Evolutionary conservation across 2,888 invertebrate species (phyloP), one percentile per base, ranked within the genome.

Genomic region (Caenorhabditis japonica): DNA sequence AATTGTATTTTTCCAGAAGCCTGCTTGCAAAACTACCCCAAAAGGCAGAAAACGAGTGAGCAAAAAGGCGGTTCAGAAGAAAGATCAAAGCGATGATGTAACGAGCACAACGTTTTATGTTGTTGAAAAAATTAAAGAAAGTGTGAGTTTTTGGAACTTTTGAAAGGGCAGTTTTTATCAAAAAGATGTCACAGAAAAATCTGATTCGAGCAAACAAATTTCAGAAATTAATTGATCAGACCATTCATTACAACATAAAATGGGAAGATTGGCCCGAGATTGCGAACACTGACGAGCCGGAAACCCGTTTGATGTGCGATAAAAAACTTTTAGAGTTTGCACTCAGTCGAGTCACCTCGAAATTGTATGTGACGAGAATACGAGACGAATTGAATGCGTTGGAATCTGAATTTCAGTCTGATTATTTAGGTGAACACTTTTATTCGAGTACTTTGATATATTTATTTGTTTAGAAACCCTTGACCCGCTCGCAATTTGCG

Each of bases 281-380:
- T 8, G 17, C 19, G 7, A 25, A 38, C 13, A 27, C 36, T 13
- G 23, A 15, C 17, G 44, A 58, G 21, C 25, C 46, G 3, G 58
- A 58, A 17, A 1, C 10, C 25, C 27, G 58, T 13, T 2, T 46
- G 5, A 3, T 19, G 15, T 58, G 58, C 34, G 19, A 36, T 12
- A 4, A 58, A 4, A 46, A 44, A 15, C 23, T 58, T 23, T 4
- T 38, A 8, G 27, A 36, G 13, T 58, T n/a, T 27, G 46, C 38
- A 17, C 10, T 8, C 15, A 51, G 13, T 1, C 23, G 4, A 13
- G 13, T 23, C 7, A 4, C 19, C 19, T 7, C 43, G 43, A 19
- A 43, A 23, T 2, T 3, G 43, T 19, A 7, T 39, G 15, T 5
- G 13, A n/a, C n/a, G n/a, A n/a, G n/a, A n/a, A n/a, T n/a, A n/a